Base-by-base conservation (phyloP, 1,140 invertebrate genomes). In the Cepaea nemoralis region DNA sequence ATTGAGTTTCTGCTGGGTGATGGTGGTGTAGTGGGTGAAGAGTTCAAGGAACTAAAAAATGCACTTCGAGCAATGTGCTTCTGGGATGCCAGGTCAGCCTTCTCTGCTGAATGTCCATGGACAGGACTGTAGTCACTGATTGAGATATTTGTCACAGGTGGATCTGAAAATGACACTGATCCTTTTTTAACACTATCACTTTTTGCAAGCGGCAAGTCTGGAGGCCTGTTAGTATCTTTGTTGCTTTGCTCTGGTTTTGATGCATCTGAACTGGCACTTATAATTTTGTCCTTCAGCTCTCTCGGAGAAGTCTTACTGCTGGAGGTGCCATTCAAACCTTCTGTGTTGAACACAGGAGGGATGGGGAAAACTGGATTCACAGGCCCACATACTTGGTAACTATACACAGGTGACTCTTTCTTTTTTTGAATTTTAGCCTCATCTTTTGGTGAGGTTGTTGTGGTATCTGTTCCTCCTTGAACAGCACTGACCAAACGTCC, bases 1-100 rank as follows among this genome's bases (percentile, higher is more conserved):
- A 50, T 66, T n/a, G 81, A 73, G 31, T 79, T 82, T 24, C 81
- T 73, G 55, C 22, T 45, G 1, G 42, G 39, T 5, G 81, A 45
- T 5, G 39, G 27, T 0, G 71, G 80, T 10, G 84, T 78, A 22
- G 45, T 67, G 22, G 80, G 45, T 14, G 82, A 77, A 35, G 83
- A 79, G 50, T 67, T 66, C 45, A 83, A 0, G 0, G 83, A 77
- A 39, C 82, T 81, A 40, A 85, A 86, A 70, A 86, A 86, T 5
- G 75, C 85, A 55, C 71, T 73, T 33, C 85, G 48, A n/a, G 85
- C 83, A 48, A 77, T 45, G 3, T 77, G 39, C 80, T 85, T 85
- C 73, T 83, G 82, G 66, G 40, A 63, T 40, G 77, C 35, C n/a
- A 79, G 22, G 19, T 73, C 69, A 6, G 22, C 24, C 66, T 77